Evolutionary conservation across 2,113 vertebrate genomes (phyloP), one percentile per base, ranked within the genome.

Genomic region (Hippocampus comes): DNA sequence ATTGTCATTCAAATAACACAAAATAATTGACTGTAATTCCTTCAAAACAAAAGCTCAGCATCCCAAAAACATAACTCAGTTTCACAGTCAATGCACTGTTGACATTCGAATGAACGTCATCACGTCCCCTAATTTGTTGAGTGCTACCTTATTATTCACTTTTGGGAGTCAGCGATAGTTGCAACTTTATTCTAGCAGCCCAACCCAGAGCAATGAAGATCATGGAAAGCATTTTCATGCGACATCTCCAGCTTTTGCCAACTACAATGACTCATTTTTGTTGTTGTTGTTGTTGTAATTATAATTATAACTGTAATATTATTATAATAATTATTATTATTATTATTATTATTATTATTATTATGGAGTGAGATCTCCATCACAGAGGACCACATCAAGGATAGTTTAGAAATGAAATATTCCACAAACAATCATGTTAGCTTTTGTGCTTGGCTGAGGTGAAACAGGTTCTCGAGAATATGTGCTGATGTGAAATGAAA

Each of bases 201-300:
- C 49, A 20, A 53, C 21, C n/a, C 53, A 10, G 20, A 21, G 53
- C 53, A 55, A n/a, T n/a, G 53, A 14, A 20, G 53, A 20, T 21
- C 53, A 9, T 67, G 59, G 75, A 86, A 83, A 83, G 83, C 81
- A 90, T 92, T 85, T 86, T 83, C 81, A 83, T 72, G 12, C 84
- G 91, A 94, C 93, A 93, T 95, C 93, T 94, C 30, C 2, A 30
- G 30, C 30, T 30, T 30, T 30, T 30, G n/a, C n/a, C n/a, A n/a
- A n/a, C n/a, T n/a, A n/a, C n/a, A n/a, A n/a, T n/a, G n/a, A n/a
- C n/a, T 30, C 30, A 3, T 30, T 30, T 30, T 30, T 30, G 30
- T 30, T 30, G 30, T 30, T 30, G 30, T 30, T 30, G n/a, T n/a
- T n/a, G n/a, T n/a, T n/a, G 30, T 30, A 27, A 27, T 27, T 27